Percentiles rank a stretch among this genome's conserved stretches.
Evolutionary conservation across 2,888 invertebrate species (phyloP).

Genomic region (Acholoe squamosa): DNA sequence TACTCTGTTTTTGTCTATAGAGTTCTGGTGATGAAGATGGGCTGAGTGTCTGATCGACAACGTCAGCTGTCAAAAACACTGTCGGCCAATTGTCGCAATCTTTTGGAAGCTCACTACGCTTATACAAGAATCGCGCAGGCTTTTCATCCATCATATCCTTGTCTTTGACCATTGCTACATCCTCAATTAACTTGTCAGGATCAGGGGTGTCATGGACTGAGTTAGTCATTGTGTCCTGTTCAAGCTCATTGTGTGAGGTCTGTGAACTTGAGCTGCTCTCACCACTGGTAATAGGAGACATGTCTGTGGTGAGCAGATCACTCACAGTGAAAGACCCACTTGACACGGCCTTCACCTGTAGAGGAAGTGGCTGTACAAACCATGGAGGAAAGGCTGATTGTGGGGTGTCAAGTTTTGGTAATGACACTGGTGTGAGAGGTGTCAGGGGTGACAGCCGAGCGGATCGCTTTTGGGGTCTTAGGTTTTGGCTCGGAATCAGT

Average conservation of each 20-base stretch:
- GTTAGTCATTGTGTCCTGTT: too few species aligned
- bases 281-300: too few species aligned
- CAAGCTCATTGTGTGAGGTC: too few species aligned
- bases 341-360: too few species aligned
- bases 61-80: constrained; percentile 30
- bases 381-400: background rate
- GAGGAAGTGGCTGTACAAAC: background rate
- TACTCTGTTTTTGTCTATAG: too few species aligned
- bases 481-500: background rate
- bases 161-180: too few species aligned
- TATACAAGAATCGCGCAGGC: background rate
- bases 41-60: background rate
- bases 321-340: too few species aligned
- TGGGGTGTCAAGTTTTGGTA: background rate
- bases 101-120: background rate
- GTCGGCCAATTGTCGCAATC: constrained; percentile 25
- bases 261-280: too few species aligned
- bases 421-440: background rate
- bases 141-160: too few species aligned
- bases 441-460: background rate
- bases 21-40: background rate
- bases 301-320: too few species aligned
- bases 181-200: too few species aligned
- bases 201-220: too few species aligned
- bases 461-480: background rate